phyloP scores from a whole-genome alignment of 2,888 invertebrate species.

The Molorchus minor region DNA sequence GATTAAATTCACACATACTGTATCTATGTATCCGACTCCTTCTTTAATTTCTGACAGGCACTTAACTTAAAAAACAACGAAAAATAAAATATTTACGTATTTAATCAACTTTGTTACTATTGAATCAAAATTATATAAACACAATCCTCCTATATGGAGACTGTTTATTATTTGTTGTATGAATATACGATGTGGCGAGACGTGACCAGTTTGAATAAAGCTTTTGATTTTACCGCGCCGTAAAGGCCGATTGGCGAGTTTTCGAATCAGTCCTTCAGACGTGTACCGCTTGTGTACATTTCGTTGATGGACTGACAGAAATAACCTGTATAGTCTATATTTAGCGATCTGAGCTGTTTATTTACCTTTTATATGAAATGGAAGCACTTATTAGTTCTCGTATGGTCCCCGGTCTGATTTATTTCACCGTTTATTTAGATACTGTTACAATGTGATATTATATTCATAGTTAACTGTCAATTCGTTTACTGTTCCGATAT shows the following conservation, averaged over 20 bases:
- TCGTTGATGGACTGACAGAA: conserved; percentile 29
- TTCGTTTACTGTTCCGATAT: conserved; percentile 8
- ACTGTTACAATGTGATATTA: conserved; percentile 6
- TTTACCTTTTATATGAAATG: conserved; percentile 22
- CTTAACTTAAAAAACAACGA: conserved; percentile 21
- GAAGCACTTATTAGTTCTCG: conserved; percentile 6
- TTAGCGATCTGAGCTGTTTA: conserved; percentile 25
- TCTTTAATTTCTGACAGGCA: no score
- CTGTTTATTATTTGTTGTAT: conserved; percentile 36
- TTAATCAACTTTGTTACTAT: conserved; percentile 29
- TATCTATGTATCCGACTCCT: neutral
- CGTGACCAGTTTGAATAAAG: conserved; percentile 40
- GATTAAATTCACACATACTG: neutral
- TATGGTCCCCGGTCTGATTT: neutral
- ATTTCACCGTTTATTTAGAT: conserved; percentile 3
- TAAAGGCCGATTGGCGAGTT: conserved; percentile 31
- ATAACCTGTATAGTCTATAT: conserved; percentile 33
- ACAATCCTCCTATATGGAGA: conserved; percentile 32
- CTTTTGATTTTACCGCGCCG: conserved; percentile 42
- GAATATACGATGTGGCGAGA: conserved; percentile 35
- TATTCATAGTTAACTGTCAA: conserved; percentile 8
- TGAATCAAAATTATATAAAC: conserved; percentile 32
- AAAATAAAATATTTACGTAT: conserved; percentile 27
- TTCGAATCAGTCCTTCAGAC: conserved; percentile 32
- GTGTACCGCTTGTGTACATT: conserved; percentile 17